Conservation (phyloP, 2,797 vertebrate species). For the Eulemur coronatus region DNA sequence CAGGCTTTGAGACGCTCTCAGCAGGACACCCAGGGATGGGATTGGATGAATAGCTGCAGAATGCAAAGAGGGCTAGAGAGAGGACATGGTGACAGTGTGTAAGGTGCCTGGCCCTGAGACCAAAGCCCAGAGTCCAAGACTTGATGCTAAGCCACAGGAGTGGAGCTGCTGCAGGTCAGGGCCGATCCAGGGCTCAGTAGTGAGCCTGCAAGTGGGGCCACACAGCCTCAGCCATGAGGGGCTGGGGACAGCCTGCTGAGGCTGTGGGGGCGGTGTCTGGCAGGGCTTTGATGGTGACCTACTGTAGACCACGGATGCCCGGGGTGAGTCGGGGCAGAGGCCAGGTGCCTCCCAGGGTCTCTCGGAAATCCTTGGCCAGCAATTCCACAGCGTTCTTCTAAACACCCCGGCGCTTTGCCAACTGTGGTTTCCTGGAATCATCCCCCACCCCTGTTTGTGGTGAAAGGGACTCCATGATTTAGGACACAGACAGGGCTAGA, state of each 20-base stretch:
- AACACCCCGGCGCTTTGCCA: neutral
- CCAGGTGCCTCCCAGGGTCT: neutral
- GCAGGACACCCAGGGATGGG: neutral
- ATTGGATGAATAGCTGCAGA: neutral
- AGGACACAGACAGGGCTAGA: neutral
- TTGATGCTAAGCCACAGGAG: neutral
- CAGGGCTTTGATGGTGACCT: neutral
- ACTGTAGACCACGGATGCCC: neutral
- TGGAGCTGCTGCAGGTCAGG: neutral
- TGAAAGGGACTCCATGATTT: neutral
- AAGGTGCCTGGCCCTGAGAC: neutral
- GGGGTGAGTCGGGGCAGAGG: neutral
- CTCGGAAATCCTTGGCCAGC: neutral
- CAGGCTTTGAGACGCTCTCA: neutral
- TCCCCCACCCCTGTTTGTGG: neutral
- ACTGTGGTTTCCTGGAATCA: constrained; percentile 47
- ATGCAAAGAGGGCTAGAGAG: neutral
- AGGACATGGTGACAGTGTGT: neutral
- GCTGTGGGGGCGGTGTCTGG: accelerated
- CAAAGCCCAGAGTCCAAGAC: neutral
- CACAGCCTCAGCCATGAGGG: neutral
- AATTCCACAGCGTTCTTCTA: neutral
- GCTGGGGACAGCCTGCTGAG: neutral
- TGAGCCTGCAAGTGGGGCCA: neutral
- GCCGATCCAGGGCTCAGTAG: accelerated